phyloP scores from a whole-genome alignment of 1,140 invertebrate species.

The Neotoxoptera formosana region DNA sequence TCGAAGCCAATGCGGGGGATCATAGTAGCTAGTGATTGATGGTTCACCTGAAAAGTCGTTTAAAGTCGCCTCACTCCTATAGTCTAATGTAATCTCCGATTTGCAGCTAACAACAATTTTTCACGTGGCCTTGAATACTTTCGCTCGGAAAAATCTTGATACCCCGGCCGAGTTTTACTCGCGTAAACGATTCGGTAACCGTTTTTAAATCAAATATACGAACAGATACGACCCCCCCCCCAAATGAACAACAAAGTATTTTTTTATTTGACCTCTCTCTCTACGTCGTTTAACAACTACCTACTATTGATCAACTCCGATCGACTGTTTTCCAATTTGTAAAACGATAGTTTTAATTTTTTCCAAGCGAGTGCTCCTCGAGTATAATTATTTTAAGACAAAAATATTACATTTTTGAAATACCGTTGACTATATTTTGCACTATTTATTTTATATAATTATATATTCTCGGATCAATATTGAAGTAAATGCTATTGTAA shows the following conservation, averaged over 20 bases:
- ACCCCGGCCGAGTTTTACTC: background rate
- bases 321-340: background rate
- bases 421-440: background rate
- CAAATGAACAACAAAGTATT: background rate
- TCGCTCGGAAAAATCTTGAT: background rate
- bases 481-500: background rate
- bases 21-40: constrained; percentile 34
- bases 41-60: constrained; percentile 35
- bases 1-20: background rate
- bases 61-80: background rate
- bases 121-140: background rate
- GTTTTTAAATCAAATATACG: background rate
- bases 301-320: background rate
- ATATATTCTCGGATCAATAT: background rate
- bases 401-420: background rate
- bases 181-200: background rate
- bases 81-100: constrained; percentile 22
- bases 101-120: constrained; percentile 30
- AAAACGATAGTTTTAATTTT: background rate
- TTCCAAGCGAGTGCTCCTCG: background rate
- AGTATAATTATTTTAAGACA: background rate
- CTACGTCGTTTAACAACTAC: background rate
- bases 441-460: background rate
- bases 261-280: background rate
- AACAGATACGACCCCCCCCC: background rate